Conservation (phyloP, 1,140 invertebrate species). For the Campoletis sonorensis region DNA sequence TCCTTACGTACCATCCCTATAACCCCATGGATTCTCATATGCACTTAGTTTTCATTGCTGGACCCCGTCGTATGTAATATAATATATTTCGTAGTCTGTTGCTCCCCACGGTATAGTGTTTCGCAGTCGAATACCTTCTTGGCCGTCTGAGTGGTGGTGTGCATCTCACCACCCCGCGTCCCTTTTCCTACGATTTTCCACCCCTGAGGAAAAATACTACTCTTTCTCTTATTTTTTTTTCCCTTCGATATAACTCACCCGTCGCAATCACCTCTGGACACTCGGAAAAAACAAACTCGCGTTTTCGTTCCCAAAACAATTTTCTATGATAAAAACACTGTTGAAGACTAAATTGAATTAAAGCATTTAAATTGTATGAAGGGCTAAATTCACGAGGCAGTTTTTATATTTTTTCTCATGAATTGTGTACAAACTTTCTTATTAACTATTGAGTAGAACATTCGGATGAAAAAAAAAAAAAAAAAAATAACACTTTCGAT, state of each 20-base stretch:
- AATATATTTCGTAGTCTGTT: conserved; percentile 74
- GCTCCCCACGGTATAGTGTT: conserved; percentile 68
- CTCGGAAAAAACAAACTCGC: background rate
- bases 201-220: background rate
- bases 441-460: too few species aligned
- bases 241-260: conserved; percentile 57
- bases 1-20: conserved; percentile 59
- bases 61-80: conserved; percentile 71
- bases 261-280: conserved; percentile 29
- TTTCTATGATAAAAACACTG: too few species aligned
- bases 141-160: conserved; percentile 50
- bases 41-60: conserved; percentile 77
- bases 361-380: too few species aligned
- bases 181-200: conserved; percentile 23
- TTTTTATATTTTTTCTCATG: too few species aligned
- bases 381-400: too few species aligned
- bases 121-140: conserved; percentile 55
- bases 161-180: conserved; percentile 13
- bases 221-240: conserved; percentile 13
- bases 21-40: conserved; percentile 76
- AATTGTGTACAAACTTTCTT: too few species aligned
- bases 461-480: too few species aligned
- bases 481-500: too few species aligned
- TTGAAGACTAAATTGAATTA: too few species aligned
- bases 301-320: too few species aligned